Conservation (phyloP, 2,797 vertebrate genomes). For the Corythornis leucogaster region DNA sequence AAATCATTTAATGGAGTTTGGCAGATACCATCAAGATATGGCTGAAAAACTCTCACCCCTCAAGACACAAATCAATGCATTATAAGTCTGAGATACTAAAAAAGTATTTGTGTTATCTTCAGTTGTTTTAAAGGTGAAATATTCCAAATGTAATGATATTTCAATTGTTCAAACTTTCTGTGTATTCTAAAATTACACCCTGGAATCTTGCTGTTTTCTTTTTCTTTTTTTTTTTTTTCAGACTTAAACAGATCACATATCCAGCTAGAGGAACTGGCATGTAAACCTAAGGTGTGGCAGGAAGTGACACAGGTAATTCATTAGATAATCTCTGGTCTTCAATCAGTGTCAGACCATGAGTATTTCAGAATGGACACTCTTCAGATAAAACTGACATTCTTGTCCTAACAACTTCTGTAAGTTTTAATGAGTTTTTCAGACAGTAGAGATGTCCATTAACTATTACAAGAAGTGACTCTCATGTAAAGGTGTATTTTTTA, state of each 20-base stretch:
- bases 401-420: neutral
- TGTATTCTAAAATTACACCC: neutral
- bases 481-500: neutral
- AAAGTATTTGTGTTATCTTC: neutral
- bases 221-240: neutral
- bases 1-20: slow-evolving; percentile 37
- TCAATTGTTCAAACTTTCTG: neutral
- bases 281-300: neutral
- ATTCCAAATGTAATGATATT: neutral
- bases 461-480: neutral
- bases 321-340: neutral
- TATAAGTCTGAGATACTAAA: neutral
- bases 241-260: neutral
- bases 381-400: neutral
- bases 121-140: neutral
- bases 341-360: neutral
- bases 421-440: neutral
- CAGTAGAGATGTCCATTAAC: neutral
- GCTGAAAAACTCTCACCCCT: neutral
- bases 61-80: neutral
- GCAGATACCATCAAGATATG: slow-evolving; percentile 6
- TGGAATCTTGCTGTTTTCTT: neutral
- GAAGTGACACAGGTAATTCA: neutral
- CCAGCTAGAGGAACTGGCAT: neutral
- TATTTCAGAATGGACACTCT: neutral